Evolutionary conservation across 2,888 invertebrate species (phyloP).

Genomic region (Proisotoma minuta): DNA sequence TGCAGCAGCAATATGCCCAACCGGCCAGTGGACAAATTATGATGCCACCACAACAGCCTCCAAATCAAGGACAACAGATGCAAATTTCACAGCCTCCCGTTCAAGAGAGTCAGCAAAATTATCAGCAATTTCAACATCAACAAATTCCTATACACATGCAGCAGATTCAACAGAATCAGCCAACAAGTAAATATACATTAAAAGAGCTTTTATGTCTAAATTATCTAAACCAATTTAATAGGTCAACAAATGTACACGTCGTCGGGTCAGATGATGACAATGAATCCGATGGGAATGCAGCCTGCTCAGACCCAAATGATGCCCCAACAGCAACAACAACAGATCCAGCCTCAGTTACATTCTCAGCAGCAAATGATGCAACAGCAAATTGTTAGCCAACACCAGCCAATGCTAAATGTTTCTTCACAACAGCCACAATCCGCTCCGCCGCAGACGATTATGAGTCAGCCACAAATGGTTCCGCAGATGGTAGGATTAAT

Average conservation of each 20-base stretch:
- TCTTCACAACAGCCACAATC: conserved; percentile 28
- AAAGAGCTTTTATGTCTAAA: background rate
- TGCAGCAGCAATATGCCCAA: conserved; percentile 34
- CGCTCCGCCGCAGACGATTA: conserved; percentile 29
- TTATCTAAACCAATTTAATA: conserved; percentile 4
- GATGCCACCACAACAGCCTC: conserved; percentile 41
- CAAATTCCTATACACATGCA: conserved; percentile 49
- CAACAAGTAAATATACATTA: conserved; percentile 18
- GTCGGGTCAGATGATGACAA: conserved; percentile 27
- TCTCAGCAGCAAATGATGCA: conserved; percentile 45
- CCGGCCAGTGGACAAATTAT: too few species aligned
- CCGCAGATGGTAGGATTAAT: conserved; percentile 58
- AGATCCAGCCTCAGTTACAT: conserved; percentile 52
- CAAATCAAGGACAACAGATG: conserved; percentile 26
- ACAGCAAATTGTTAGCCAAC: conserved; percentile 55
- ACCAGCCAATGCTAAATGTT: conserved; percentile 43
- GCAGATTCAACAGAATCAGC: conserved; percentile 44
- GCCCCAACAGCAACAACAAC: conserved; percentile 52
- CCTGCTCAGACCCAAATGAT: conserved; percentile 33
- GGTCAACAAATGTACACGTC: conserved; percentile 19
- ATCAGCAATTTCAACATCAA: conserved; percentile 21
- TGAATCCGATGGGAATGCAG: conserved; percentile 32
- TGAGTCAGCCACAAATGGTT: conserved; percentile 52
- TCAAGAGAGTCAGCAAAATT: conserved; percentile 32
- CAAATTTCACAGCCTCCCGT: too few species aligned